These are phyloP conservation scores for Epizoanthus stellaris DNA, from an alignment of 92 coral and sea anemone species.

Conservation along the genomic window DNA sequence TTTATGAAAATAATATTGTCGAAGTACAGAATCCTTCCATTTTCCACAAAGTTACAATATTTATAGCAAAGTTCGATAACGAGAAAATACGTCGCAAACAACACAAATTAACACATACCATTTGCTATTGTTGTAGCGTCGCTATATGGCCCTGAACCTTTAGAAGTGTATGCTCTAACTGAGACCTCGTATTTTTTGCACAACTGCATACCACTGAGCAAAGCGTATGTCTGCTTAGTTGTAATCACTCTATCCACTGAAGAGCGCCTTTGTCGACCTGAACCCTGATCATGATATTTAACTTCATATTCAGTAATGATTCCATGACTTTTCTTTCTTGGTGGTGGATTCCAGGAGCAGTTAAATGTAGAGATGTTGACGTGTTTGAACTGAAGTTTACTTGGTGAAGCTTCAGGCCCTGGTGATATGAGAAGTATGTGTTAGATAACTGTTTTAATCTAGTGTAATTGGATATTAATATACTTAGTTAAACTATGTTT, in stretches of 20 bases:
- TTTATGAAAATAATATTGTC: too few species aligned
- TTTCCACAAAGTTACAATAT: too few species aligned
- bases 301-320: conserved; percentile 6
- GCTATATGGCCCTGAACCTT: conserved; percentile 9
- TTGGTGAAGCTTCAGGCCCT: conserved; percentile 28
- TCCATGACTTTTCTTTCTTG: conserved; percentile 27
- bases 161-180: background rate
- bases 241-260: background rate
- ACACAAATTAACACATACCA: background rate
- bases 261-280: background rate
- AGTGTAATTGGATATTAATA: too few species aligned
- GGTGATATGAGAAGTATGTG: too few species aligned
- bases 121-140: background rate
- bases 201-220: background rate
- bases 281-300: background rate
- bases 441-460: too few species aligned
- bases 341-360: conserved; percentile 31
- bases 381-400: conserved; percentile 7
- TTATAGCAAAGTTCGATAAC: too few species aligned
- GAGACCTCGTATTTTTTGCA: conserved; percentile 3
- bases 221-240: background rate
- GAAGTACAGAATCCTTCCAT: too few species aligned
- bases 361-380: background rate
- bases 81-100: too few species aligned
- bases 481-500: too few species aligned